Percentiles rank a stretch among this genome's conserved stretches.
phyloP scores from a whole-genome alignment of 2,797 vertebrate species.

The Sebastiscus tertius region DNA sequence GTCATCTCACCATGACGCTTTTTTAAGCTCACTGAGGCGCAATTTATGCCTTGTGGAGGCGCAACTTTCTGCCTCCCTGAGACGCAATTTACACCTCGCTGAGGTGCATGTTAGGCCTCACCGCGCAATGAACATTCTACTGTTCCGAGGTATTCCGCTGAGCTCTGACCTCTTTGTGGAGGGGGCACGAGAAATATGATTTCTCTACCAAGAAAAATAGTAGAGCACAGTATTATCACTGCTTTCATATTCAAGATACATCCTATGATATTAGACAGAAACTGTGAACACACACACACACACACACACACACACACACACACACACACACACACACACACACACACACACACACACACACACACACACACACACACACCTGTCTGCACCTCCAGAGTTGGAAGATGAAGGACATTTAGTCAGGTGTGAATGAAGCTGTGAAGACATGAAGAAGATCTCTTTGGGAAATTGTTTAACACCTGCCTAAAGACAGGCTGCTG shows the following conservation, averaged over 20 bases:
- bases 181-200: not conserved
- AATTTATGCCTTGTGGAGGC: too few species aligned
- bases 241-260: not conserved
- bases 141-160: not conserved
- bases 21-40: too few species aligned
- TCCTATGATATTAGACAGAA: not conserved
- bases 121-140: not conserved
- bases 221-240: not conserved
- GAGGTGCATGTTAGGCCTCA: too few species aligned
- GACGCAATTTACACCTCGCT: too few species aligned
- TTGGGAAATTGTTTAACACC: slow-evolving; percentile 60
- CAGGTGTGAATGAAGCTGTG: slow-evolving; percentile 77
- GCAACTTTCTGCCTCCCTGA: too few species aligned
- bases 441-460: slow-evolving; percentile 46
- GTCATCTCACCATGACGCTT: too few species aligned
- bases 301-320: too few species aligned
- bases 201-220: not conserved
- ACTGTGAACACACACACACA: not conserved
- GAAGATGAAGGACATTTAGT: slow-evolving; percentile 73
- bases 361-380: too few species aligned
- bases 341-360: too few species aligned
- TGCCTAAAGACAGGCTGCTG: slow-evolving; percentile 54
- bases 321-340: too few species aligned
- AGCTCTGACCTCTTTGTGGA: not conserved
- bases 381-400: not conserved